phyloP scores from a whole-genome alignment of 2,888 invertebrate genomes.

The Tricholauxania praeusta region DNA sequence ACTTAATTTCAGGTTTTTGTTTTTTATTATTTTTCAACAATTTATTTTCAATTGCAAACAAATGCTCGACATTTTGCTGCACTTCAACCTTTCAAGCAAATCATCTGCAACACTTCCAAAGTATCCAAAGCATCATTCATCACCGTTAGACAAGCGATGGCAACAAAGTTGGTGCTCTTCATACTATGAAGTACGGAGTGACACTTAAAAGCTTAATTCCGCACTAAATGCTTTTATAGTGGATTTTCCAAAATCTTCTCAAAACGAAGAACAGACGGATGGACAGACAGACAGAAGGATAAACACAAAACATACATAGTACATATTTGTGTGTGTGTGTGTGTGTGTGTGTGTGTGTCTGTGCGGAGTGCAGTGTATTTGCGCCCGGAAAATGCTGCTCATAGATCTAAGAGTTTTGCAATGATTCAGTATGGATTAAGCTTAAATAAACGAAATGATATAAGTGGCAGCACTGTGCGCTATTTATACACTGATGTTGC shows the following conservation, averaged over 20 bases:
- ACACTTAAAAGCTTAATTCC: slow-evolving; percentile 58
- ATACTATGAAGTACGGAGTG: slow-evolving; percentile 16
- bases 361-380: background rate
- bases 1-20: background rate
- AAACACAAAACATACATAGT: slow-evolving; percentile 7
- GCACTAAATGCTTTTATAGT: slow-evolving; percentile 63
- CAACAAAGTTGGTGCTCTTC: background rate
- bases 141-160: slow-evolving; percentile 7
- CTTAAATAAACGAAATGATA: slow-evolving; percentile 12
- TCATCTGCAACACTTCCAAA: slow-evolving; percentile 5
- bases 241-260: slow-evolving; percentile 49
- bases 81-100: slow-evolving; percentile 2
- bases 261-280: slow-evolving; percentile 1
- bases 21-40: background rate
- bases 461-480: slow-evolving; percentile 19
- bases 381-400: background rate
- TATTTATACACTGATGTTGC: background rate
- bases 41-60: slow-evolving; percentile 3
- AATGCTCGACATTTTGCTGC: background rate
- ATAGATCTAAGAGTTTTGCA: background rate
- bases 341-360: background rate
- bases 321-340: background rate
- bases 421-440: slow-evolving; percentile 21
- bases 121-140: slow-evolving; percentile 23
- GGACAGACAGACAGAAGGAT: slow-evolving; percentile 12